Conservation (phyloP, 1,140 invertebrate genomes). For the Lordiphosa collinella region DNA sequence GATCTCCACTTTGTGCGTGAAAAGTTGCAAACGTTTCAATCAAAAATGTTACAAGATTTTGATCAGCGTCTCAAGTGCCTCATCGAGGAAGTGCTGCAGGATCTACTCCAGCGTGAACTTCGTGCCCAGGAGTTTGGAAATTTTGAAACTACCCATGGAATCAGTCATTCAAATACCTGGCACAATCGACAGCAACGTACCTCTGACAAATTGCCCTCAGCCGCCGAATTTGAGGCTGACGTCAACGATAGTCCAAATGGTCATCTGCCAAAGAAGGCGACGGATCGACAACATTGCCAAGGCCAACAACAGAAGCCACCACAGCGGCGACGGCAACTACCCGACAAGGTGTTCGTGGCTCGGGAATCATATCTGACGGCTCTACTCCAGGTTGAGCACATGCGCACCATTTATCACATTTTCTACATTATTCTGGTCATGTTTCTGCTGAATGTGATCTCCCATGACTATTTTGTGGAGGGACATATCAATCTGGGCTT, state of each 20-base stretch:
- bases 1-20: constrained; percentile 56
- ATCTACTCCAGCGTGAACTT: constrained; percentile 59
- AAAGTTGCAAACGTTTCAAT: constrained; percentile 60
- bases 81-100: constrained; percentile 74
- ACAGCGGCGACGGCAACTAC: constrained; percentile 57
- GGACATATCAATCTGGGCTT: constrained; percentile 82
- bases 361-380: constrained; percentile 89
- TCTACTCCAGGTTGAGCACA: constrained; percentile 88
- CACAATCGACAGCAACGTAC: constrained; percentile 50
- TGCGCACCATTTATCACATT: constrained; percentile 90
- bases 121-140: constrained; percentile 62
- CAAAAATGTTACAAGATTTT: constrained; percentile 53
- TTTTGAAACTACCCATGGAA: constrained; percentile 30
- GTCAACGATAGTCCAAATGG: constrained; percentile 36
- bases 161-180: constrained; percentile 41
- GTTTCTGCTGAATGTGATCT: constrained; percentile 86
- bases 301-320: constrained; percentile 15
- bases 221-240: constrained; percentile 4
- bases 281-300: constrained; percentile 2
- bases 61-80: constrained; percentile 52
- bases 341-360: constrained; percentile 85
- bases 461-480: constrained; percentile 86
- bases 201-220: constrained; percentile 1
- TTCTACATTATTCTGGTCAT: constrained; percentile 90
- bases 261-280: constrained; percentile 25